Conservation (phyloP, 2,888 invertebrate species). For the Odontomyia ornata region DNA sequence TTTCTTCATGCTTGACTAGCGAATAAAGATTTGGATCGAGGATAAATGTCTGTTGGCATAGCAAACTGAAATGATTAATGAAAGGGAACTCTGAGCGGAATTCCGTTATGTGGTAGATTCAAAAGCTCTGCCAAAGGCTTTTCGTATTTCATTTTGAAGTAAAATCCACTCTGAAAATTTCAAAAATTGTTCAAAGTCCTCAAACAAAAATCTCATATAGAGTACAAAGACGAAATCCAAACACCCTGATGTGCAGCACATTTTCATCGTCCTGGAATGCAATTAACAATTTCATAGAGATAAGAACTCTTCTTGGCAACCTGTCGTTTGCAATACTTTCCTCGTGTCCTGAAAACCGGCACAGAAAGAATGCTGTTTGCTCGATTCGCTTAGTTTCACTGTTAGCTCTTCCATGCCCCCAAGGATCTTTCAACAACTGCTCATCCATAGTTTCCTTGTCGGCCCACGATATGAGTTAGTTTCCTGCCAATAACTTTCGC, state of each 20-base stretch:
- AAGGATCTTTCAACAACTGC: background rate
- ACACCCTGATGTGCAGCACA: background rate
- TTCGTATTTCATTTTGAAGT: no score
- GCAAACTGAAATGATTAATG: no score
- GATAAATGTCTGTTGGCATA: no score
- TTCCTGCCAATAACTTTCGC: constrained; percentile 17
- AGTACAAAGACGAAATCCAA: no score
- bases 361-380: background rate
- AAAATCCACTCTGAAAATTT: no score
- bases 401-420: constrained; percentile 1
- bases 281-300: background rate
- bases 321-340: background rate
- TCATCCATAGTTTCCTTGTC: background rate
- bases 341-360: background rate
- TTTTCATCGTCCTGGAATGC: background rate
- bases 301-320: background rate
- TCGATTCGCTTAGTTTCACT: background rate
- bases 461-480: constrained; percentile 3
- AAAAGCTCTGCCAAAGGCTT: no score
- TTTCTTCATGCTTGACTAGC: no score
- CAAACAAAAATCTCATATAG: no score
- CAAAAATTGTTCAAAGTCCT: no score
- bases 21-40: no score
- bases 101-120: no score
- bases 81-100: no score